Conservation (phyloP, 2,797 vertebrate species). For the Peromyscus melanophrys region DNA sequence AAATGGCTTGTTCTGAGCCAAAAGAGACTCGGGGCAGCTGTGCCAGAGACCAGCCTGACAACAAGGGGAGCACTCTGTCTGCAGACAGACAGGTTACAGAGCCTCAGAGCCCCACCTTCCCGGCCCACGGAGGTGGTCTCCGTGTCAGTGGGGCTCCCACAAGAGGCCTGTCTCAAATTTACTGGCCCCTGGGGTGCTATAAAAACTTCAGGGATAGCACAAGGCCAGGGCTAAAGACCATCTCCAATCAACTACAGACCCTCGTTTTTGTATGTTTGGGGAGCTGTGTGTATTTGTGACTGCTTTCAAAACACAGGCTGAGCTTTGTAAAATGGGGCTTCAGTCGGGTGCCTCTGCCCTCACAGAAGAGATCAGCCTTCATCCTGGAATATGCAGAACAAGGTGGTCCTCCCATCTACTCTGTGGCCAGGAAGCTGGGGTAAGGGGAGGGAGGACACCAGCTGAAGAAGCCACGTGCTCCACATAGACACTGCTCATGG, state of each 20-base stretch:
- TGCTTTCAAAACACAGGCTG: constrained; percentile 4
- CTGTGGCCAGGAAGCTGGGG: neutral
- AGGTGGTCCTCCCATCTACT: neutral
- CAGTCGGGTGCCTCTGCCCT: neutral
- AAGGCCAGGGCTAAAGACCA: neutral
- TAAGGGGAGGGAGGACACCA: neutral
- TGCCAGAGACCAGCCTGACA: constrained; percentile 37
- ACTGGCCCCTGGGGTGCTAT: neutral
- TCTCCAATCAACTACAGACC: neutral
- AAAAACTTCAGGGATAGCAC: neutral
- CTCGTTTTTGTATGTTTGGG: constrained; percentile 48
- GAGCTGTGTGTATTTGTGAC: constrained; percentile 38
- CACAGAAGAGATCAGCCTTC: neutral
- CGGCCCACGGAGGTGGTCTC: neutral
- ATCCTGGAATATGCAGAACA: neutral
- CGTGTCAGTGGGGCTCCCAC: neutral
- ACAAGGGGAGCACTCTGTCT: constrained; percentile 33
- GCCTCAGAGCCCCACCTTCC: constrained; percentile 1
- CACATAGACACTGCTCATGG: neutral
- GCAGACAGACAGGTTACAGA: constrained; percentile 64
- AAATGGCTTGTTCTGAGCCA: constrained; percentile 50
- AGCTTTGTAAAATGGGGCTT: constrained; percentile 35
- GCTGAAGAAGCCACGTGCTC: neutral
- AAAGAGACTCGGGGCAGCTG: neutral
- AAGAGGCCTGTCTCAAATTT: constrained; percentile 43